Evolutionary conservation across 2,888 invertebrate species (phyloP).

Genomic region (Coecobrya sp.): DNA sequence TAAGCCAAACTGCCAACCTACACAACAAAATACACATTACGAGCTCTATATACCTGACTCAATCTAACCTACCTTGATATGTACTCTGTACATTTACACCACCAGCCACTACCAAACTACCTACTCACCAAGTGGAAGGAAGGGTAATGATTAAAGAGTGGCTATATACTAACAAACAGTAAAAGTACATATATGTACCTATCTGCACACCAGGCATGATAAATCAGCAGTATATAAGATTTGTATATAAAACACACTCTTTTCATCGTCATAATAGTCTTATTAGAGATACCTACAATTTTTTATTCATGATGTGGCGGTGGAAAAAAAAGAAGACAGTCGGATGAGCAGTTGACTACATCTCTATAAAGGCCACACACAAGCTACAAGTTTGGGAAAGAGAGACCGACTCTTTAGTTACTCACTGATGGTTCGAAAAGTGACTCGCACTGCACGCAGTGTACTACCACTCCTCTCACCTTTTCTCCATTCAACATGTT

Average conservation of each 20-base stretch:
- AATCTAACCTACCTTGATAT: no score
- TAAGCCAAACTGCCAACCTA: conserved; percentile 47
- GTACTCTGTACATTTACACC: background rate
- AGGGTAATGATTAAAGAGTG: background rate
- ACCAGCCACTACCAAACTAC: no score
- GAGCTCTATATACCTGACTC: no score
- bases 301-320: conserved; percentile 75
- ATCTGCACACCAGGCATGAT: conserved; percentile 18
- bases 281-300: conserved; percentile 55
- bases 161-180: background rate
- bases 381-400: conserved; percentile 71
- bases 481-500: conserved; percentile 75
- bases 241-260: conserved; percentile 44
- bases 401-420: conserved; percentile 76
- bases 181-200: background rate
- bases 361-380: conserved; percentile 87
- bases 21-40: no score
- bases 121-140: no score
- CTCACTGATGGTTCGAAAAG: conserved; percentile 59
- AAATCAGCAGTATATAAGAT: conserved; percentile 17
- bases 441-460: conserved; percentile 69
- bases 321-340: conserved; percentile 76
- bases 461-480: conserved; percentile 78
- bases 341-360: conserved; percentile 83
- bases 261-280: conserved; percentile 62